A percentile compares a stretch with the other conserved stretches of the same genome.
Conservation (phyloP, 1,140 invertebrate genomes). For the Drosophila nebulosa region DNA sequence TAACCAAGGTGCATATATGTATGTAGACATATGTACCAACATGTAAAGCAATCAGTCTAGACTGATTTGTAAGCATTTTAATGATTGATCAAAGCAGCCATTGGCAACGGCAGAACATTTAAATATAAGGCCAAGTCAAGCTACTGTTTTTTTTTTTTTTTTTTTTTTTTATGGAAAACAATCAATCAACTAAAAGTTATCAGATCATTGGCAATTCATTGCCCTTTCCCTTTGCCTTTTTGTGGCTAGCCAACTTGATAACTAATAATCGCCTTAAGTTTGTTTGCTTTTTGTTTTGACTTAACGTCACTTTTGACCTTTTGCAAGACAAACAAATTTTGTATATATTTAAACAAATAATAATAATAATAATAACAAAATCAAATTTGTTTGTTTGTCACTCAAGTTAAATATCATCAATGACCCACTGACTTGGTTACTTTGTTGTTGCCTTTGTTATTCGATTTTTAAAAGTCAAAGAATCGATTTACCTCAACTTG, state of each 20-base stretch:
- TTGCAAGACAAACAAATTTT: not conserved
- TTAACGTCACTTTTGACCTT: not conserved
- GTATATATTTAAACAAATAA: not conserved
- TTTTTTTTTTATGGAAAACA: no score
- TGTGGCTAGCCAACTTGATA: not conserved
- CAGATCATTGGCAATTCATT: no score
- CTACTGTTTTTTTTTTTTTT: no score
- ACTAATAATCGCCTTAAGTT: not conserved
- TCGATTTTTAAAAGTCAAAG: not conserved
- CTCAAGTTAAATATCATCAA: not conserved
- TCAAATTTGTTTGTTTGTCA: not conserved
- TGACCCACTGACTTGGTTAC: slow-evolving; percentile 1
- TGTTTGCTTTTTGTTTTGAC: not conserved
- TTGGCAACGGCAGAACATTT: no score
- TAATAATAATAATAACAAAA: not conserved
- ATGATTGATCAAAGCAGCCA: no score
- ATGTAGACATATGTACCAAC: no score
- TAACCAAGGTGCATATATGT: not conserved
- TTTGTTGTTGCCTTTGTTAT: not conserved
- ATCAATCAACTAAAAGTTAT: no score
- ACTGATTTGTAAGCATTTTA: no score
- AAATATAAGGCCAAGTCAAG: no score
- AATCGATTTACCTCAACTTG: not conserved
- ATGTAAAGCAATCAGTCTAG: no score
- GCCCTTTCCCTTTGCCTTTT: no score